These are phyloP conservation scores for Microchrysa polita DNA, from an alignment of 2,888 invertebrate genomes.

Conservation along the genomic window DNA sequence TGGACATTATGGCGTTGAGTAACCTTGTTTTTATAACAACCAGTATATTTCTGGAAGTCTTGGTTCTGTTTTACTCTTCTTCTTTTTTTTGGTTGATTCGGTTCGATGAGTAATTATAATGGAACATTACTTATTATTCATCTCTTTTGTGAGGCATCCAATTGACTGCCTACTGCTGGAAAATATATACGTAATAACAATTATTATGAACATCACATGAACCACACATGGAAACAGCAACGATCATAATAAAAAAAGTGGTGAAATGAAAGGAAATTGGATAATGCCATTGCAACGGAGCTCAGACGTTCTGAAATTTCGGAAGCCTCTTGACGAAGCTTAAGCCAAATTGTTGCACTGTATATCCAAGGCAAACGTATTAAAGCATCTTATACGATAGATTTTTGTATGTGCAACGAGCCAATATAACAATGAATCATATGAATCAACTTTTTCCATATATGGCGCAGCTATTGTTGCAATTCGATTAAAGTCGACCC, in stretches of 20 bases:
- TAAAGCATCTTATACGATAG: neutral
- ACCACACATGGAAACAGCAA: too few species aligned
- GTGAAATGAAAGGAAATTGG: constrained; percentile 31
- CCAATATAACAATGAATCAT: neutral
- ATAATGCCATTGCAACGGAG: neutral
- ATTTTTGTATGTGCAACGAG: neutral
- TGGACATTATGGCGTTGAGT: too few species aligned
- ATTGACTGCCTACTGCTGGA: neutral
- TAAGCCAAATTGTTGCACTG: neutral
- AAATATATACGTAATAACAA: neutral
- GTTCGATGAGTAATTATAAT: constrained; percentile 39
- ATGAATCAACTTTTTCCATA: too few species aligned
- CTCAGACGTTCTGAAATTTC: neutral
- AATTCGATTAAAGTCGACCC: neutral
- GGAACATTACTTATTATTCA: constrained; percentile 27
- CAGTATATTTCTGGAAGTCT: constrained; percentile 9
- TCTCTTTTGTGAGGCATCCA: constrained; percentile 28
- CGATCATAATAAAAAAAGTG: constrained; percentile 16
- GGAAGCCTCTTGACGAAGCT: neutral
- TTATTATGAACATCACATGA: neutral
- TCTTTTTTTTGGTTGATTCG: constrained; percentile 27
- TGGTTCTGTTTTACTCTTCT: too few species aligned
- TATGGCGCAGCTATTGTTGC: neutral
- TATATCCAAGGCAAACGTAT: neutral
- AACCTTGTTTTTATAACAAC: neutral